Evolutionary conservation across 2,888 invertebrate genomes (phyloP).

Genomic region (Marronus borbonicus): DNA sequence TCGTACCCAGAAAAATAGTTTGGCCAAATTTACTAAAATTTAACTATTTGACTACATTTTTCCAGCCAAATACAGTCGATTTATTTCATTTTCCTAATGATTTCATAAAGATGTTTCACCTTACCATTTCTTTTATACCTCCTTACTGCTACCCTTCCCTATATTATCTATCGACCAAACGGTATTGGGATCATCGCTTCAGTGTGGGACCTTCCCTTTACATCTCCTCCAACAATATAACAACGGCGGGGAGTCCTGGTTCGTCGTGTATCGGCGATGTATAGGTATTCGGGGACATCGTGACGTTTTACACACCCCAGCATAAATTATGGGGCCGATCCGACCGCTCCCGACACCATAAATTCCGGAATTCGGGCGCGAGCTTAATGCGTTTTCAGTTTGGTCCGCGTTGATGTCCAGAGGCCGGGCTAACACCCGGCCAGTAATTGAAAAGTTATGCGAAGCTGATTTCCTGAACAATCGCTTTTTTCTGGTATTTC

Average conservation of each 20-base stretch:
- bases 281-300: conserved; percentile 51
- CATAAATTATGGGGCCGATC: conserved; percentile 54
- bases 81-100: too few species aligned
- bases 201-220: neutral
- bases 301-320: conserved; percentile 54
- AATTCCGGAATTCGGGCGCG: conserved; percentile 57
- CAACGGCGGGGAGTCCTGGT: neutral
- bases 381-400: conserved; percentile 62
- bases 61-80: too few species aligned
- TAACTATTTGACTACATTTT: too few species aligned
- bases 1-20: too few species aligned
- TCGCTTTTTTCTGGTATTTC: conserved; percentile 2
- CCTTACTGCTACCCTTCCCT: too few species aligned
- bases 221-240: neutral
- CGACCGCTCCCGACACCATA: conserved; percentile 54
- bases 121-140: too few species aligned
- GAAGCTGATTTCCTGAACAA: conserved; percentile 58
- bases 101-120: too few species aligned
- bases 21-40: too few species aligned
- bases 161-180: conserved; percentile 26
- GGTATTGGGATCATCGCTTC: conserved; percentile 1
- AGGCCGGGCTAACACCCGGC: neutral
- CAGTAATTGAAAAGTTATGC: conserved; percentile 59
- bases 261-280: conserved; percentile 54
- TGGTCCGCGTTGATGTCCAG: conserved; percentile 48